Conservation (phyloP, 2,113 vertebrate species). For the Ammodramus savannarum region DNA sequence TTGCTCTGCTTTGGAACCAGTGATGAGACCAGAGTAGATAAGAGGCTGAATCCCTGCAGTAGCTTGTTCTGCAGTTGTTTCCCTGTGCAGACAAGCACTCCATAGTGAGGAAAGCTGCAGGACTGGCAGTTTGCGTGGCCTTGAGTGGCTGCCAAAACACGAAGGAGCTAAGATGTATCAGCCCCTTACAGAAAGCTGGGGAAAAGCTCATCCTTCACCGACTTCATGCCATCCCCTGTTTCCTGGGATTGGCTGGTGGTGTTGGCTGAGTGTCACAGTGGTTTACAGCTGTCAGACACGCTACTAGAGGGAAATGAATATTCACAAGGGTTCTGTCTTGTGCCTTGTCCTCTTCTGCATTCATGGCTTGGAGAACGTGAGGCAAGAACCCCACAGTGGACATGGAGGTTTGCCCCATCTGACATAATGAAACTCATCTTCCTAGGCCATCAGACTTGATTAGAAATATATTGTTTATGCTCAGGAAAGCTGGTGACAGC, state of each 20-base stretch:
- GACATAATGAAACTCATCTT: background rate
- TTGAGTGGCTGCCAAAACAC: background rate
- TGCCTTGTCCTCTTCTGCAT: background rate
- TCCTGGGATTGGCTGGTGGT: background rate
- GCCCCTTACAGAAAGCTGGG: background rate
- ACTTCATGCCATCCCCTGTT: accelerated
- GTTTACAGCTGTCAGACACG: background rate
- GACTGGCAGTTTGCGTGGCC: background rate
- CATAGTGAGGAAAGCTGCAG: background rate
- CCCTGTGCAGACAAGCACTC: background rate
- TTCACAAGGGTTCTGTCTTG: background rate
- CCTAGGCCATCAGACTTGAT: background rate
- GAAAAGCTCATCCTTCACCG: background rate
- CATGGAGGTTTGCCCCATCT: background rate
- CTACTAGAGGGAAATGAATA: accelerated
- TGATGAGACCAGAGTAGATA: background rate
- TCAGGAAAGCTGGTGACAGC: background rate
- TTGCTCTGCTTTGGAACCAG: background rate
- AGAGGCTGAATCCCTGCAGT: background rate
- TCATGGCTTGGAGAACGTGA: background rate
- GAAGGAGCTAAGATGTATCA: background rate
- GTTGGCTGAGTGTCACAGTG: background rate
- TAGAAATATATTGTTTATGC: background rate
- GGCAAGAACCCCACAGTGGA: background rate
- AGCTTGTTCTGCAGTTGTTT: background rate